Conservation (phyloP, 1,140 invertebrate species). For the Stenopsyche tienmushanensis region DNA sequence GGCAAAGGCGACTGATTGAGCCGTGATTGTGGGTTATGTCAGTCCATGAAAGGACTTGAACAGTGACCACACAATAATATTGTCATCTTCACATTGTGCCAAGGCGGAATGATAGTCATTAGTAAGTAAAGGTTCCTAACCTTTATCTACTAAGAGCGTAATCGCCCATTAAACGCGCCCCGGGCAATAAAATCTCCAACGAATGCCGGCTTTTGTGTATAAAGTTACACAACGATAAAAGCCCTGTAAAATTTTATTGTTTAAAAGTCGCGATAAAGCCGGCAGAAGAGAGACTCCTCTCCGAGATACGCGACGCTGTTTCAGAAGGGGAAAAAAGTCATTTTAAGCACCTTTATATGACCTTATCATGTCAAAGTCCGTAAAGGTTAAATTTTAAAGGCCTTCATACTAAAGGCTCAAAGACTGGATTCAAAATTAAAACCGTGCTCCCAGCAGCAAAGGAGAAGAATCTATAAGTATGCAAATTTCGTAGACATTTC, state of each 20-base stretch:
- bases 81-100: slow-evolving; percentile 17
- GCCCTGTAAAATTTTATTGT: slow-evolving; percentile 29
- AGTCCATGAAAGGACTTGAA: no score
- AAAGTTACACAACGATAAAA: slow-evolving; percentile 29
- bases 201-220: slow-evolving; percentile 20
- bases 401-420: no score
- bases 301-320: no score
- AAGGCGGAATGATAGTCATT: slow-evolving; percentile 18
- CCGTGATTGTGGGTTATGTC: no score
- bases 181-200: slow-evolving; percentile 25
- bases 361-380: slow-evolving; percentile 1
- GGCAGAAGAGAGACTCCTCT: not conserved
- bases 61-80: slow-evolving; percentile 7
- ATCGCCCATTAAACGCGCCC: slow-evolving; percentile 29
- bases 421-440: no score
- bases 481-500: no score
- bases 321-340: no score
- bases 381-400: no score
- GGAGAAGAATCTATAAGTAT: no score
- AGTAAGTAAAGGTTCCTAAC: slow-evolving; percentile 22
- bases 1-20: no score
- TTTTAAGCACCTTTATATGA: not conserved
- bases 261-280: slow-evolving; percentile 22
- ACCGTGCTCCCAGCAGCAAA: no score
- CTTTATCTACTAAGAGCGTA: slow-evolving; percentile 24